Conservation (phyloP, 2,113 vertebrate species). For the Mormoops blainvillei region DNA sequence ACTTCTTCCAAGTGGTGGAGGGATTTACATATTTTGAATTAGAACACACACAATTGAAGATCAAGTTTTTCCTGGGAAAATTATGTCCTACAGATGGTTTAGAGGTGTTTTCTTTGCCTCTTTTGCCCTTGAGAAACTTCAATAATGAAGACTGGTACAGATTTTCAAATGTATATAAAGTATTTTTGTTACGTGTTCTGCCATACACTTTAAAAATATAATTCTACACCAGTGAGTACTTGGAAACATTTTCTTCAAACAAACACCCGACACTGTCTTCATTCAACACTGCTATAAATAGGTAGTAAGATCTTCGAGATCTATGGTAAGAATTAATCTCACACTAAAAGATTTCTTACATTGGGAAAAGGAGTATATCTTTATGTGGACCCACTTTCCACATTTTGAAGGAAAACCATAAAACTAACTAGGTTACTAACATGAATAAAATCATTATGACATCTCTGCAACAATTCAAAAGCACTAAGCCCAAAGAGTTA, state of each 20-base stretch:
- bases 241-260: background rate
- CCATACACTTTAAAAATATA: constrained; percentile 7
- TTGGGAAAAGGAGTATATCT: background rate
- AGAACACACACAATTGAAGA: background rate
- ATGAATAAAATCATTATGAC: background rate
- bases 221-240: background rate
- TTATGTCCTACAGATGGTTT: background rate
- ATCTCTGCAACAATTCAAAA: background rate
- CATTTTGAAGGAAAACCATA: background rate
- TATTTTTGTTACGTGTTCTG: background rate
- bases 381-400: background rate
- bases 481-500: background rate
- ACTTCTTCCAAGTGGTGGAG: constrained; percentile 18
- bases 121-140: background rate
- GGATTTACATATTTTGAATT: background rate
- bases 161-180: constrained; percentile 1
- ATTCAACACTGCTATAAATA: background rate
- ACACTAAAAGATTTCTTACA: background rate
- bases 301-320: background rate
- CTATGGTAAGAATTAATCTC: background rate
- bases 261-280: background rate
- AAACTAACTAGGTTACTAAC: background rate
- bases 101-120: background rate
- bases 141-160: background rate
- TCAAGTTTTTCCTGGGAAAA: constrained; percentile 1